Base-by-base conservation (phyloP, 2,888 invertebrate species). In the Loripinus fragilis region DNA sequence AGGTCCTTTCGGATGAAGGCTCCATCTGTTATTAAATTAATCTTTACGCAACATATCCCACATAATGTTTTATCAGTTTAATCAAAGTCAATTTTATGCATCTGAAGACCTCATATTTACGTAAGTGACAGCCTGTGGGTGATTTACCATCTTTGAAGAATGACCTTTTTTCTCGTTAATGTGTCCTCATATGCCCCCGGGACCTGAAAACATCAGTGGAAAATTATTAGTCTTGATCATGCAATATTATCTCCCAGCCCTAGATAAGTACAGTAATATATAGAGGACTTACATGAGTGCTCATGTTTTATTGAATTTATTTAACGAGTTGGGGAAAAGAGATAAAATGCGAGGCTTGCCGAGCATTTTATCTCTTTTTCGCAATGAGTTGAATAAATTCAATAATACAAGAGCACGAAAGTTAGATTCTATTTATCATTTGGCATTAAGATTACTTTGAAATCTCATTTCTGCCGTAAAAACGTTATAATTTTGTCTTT, bases 81-180 rank as follows among this genome's bases (percentile, higher is more conserved):
- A 52, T 23, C 25, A 7, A 7, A 52, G 23, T 52, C 52, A 52
- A 52, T 52, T 25, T 52, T 2, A 52, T 52, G n/a, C 52, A 52
- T 52, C 25, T 8, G 25, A 23, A 25, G 25, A n/a, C 25, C 25
- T 52, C 52, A 52, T 52, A n/a, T 52, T 52, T 52, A 25, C 25
- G 52, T 52, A 52, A 52, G 23, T 52, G 52, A 52, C 52, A 52
- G 52, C 52, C 52, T 52, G 10, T 20, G n/a, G 52, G 52, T 52
- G 52, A 52, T 52, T 25, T 52, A 52, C 52, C 8, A 8, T 15
- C 52, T 52, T 23, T 17, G 25, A 52, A 52, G 23, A 7, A 52
- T 25, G 52, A 52, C 52, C 52, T 52, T 23, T 12, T n/a, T n/a
- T 52, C 23, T 52, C 52, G 3, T 52, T 52, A 52, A 52, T 45